Base-by-base conservation (phyloP, 2,888 invertebrate species). In the Orthosia incerta region DNA sequence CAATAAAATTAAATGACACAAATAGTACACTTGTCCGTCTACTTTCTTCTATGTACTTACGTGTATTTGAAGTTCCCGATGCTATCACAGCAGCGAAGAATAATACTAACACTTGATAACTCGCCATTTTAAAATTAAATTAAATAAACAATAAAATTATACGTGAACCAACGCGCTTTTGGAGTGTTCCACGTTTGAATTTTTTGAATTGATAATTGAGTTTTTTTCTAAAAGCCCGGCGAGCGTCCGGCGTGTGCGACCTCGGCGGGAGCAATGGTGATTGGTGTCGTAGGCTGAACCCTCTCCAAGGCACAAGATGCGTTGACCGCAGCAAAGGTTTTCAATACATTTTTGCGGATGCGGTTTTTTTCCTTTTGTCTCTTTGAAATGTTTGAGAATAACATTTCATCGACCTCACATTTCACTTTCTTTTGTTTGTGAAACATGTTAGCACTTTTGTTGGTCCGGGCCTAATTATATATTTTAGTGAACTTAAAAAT, bases 41-140 rank as follows among this genome's bases (percentile, higher is more conserved):
- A 94, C 94, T 94, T 95, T 94, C 94, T 92, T 94, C 88, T 82
- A 87, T 80, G 79, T 88, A 95, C 96, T 96, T 93, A 96, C 96
- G 94, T 92, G 95, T 90, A 79, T 94, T 91, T 39, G 95, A 93
- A 26, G 94, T 89, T 77, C 93, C 91, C 79, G 93, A 90, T 51
- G 93, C 91, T 74, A 93, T 82, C 74, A 91, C 89, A 57, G 92
- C 92, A 65, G 92, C 90, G 71, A 95, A 91, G 78, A 94, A 80
- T 70, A 94, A 83, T 79, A 94, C 80, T 79, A 93, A 86, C 91
- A 93, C 91, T 91, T 90, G 87, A 72, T 89, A 88, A 79, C 81
- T 88, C 82, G 93, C 91, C 95, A 96, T 96, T 83, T 87, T 93
- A 61, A 75, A 77, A 63, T 67, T 60, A 60, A 75, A 76, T 78